A percentile compares a stretch with the other conserved stretches of the same genome.
These are phyloP conservation scores for Ecliptopera silaceata DNA, from an alignment of 2,888 invertebrate genomes.

Conservation along the genomic window DNA sequence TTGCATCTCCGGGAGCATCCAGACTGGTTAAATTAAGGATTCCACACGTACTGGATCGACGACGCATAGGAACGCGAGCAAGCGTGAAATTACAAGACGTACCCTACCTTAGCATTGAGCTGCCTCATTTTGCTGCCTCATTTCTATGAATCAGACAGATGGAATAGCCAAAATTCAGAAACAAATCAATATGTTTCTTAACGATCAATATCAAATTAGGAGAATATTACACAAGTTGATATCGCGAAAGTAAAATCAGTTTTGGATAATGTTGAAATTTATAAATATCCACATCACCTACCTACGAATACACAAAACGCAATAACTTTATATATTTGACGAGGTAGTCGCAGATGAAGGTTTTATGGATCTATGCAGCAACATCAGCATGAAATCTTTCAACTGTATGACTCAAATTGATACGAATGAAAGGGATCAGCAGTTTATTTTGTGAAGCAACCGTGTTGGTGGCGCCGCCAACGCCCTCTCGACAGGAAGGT, in stretches of 20 bases:
- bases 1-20: slow-evolving; percentile 72
- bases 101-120: slow-evolving; percentile 11
- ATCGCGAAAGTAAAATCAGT: too few species aligned
- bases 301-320: too few species aligned
- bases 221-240: too few species aligned
- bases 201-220: too few species aligned
- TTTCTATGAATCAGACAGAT: neutral
- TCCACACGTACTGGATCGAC: slow-evolving; percentile 58
- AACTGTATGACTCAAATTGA: slow-evolving; percentile 6
- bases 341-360: too few species aligned
- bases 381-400: neutral
- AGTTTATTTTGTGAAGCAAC: slow-evolving; percentile 22
- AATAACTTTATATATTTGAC: too few species aligned
- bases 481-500: slow-evolving; percentile 56
- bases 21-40: slow-evolving; percentile 74
- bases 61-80: slow-evolving; percentile 44
- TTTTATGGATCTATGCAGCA: neutral
- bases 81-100: slow-evolving; percentile 22
- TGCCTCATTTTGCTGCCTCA: slow-evolving; percentile 10
- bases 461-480: slow-evolving; percentile 41
- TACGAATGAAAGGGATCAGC: slow-evolving; percentile 14
- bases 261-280: too few species aligned
- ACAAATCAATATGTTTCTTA: neutral
- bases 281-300: too few species aligned
- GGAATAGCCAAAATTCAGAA: neutral